Evolutionary conservation across 2,797 vertebrate species (phyloP), one percentile per base, ranked within the genome.

Genomic region (Acipenser transmontanus): DNA sequence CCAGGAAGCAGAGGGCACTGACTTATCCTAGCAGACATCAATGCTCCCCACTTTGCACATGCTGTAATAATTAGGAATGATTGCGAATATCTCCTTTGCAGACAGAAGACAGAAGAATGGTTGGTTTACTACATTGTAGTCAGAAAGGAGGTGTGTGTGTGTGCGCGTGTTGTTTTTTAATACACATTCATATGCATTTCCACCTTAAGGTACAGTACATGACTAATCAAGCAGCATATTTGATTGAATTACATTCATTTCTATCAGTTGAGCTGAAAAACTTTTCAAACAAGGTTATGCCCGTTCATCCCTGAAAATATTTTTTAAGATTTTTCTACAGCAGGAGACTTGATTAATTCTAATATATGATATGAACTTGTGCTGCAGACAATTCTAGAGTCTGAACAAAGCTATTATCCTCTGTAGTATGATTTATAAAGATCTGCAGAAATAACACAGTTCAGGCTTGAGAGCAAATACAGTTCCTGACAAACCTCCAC

Each of bases 41-140:
- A 9, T 56, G 10, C 61, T 68, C 52, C 49, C 61, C 47, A 62
- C 67, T 78, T 83, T 84, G 80, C 70, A 65, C 70, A 61, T 70
- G 77, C 75, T 75, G 77, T 76, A 80, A 70, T 83, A 84, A 85
- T 86, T 82, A 82, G 68, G 76, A 14, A 65, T 85, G 82, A 85
- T 88, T 87, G 77, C 81, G 81, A 85, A 82, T 83, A 78, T 87
- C 83, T 82, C 82, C 86, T 80, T 78, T 86, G 78, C 85, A 87
- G n/a, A n/a, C n/a, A n/a, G n/a, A n/a, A n/a, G 81, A 80, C 83
- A 77, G 74, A 63, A 63, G 61, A 82, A 78, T 76, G 78, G 83
- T 83, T 82, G 78, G 83, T 83, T 82, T 76, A 76, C 76, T 74
- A 80, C 78, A 77, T 82, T 82, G 80, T 82, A 75, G 77, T 81